phyloP scores from a whole-genome alignment of 1,140 invertebrate species.

The Caenorhabditis inopinata region DNA sequence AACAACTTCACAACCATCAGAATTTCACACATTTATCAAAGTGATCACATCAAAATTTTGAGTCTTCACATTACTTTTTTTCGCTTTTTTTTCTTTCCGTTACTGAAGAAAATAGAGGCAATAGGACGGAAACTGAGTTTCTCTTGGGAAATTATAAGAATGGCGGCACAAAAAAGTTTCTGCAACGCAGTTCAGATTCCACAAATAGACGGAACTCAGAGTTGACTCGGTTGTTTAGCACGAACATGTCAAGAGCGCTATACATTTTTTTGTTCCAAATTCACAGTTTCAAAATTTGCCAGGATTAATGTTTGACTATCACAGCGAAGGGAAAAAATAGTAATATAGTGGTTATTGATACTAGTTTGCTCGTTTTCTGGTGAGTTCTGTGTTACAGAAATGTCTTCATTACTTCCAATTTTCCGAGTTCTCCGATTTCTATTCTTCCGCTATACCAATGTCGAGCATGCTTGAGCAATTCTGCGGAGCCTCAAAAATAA shows the following conservation, averaged over 20 bases:
- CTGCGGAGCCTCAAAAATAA: background rate
- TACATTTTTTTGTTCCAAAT: too few relatives aligned
- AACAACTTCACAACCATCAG: background rate
- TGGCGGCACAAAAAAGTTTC: background rate
- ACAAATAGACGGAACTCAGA: background rate
- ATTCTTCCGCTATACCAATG: conserved; percentile 24
- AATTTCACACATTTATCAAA: conserved; percentile 29
- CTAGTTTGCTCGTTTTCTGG: background rate
- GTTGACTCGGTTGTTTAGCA: too few relatives aligned
- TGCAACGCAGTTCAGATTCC: too few relatives aligned
- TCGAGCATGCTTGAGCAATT: background rate
- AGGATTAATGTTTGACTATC: too few relatives aligned
- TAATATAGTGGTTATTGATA: too few relatives aligned
- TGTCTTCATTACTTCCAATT: background rate
- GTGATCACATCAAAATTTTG: conserved; percentile 16
- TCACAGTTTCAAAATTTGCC: too few relatives aligned
- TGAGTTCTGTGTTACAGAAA: background rate
- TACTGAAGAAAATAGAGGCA: background rate
- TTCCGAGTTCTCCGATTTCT: background rate
- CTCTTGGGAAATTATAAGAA: conserved; percentile 10
- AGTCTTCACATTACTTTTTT: conserved; percentile 27
- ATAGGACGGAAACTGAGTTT: background rate
- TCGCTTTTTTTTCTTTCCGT: background rate
- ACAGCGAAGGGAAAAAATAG: too few relatives aligned
- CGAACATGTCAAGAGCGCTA: too few relatives aligned